Evolutionary conservation across 2,888 invertebrate genomes (phyloP), one percentile per base, ranked within the genome.

Genomic region (Phyllotreta cruciferae): DNA sequence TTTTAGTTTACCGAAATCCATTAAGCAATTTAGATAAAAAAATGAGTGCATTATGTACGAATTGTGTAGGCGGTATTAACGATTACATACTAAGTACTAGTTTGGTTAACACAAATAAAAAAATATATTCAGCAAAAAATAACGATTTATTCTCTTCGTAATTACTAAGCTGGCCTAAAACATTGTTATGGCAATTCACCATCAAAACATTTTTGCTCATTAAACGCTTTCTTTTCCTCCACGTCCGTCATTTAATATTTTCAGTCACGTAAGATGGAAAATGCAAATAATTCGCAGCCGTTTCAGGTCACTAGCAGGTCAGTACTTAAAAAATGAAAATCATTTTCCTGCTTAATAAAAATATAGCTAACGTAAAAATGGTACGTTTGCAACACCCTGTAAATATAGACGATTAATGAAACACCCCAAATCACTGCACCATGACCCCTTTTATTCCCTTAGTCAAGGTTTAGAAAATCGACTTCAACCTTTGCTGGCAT

Each of bases 281-380:
- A 66, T 64, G 61, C 60, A 64, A 64, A 66, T 62, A 56, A 54
- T 52, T 8, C 37, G 52, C 44, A 13, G 63, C 34, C 57, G 62
- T 67, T 58, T 63, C 52, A 65, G 67, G 65, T 63, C 67, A 65
- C 50, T 61, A 64, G 10, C 56, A 64, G 56, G 41, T 47, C 39
- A 37, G 56, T 49, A 60, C 44, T 50, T 57, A 38, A 47, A 47
- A 47, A 47, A 6, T 47, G 8, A 14, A 47, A 47, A 47, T 47
- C 5, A 47, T 47, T 24, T 14, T 47, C 47, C 34, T 13, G 9
- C 8, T 14, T 14, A 9, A 9, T 47, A 34, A 10, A 1, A 10
- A 24, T 24, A 24, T 24, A 24, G 2, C 24, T 24, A 24, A 24
- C 4, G 4, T 24, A 24, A 24, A 24, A 9, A 47, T 6, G 9